Percentiles rank a stretch among this genome's conserved stretches.
Conservation (phyloP, 1,140 invertebrate genomes). For the Drosophila albomicans region DNA sequence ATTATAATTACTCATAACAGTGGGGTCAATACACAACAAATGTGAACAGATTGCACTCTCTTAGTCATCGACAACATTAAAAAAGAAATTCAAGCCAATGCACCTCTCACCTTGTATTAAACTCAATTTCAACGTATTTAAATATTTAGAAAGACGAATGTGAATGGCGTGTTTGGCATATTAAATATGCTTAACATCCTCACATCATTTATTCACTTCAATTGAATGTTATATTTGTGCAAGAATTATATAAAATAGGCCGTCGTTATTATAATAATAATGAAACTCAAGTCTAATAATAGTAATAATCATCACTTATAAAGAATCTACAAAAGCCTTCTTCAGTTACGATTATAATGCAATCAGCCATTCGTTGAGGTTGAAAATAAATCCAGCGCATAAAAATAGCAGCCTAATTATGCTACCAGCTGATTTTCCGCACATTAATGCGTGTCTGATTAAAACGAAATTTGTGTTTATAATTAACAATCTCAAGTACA, state of each 20-base stretch:
- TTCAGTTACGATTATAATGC: no score
- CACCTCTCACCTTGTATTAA: not conserved
- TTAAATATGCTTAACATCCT: not conserved
- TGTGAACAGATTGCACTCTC: not conserved
- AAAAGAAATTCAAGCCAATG: not conserved
- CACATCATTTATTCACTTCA: not conserved
- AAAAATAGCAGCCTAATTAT: no score
- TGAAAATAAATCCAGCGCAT: no score
- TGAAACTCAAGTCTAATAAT: no score
- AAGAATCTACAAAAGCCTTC: no score
- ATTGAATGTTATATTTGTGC: not conserved
- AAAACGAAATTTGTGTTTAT: not conserved
- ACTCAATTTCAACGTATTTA: not conserved
- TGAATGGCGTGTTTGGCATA: not conserved
- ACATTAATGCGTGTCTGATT: not conserved
- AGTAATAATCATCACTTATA: no score
- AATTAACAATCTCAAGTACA: not conserved
- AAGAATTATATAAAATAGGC: no score
- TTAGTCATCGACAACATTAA: not conserved
- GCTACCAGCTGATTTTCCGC: not conserved
- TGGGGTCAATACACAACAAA: not conserved
- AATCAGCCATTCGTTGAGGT: no score
- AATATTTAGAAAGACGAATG: not conserved
- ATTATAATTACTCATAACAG: slow-evolving; percentile 33
- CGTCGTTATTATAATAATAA: no score